Base-by-base conservation (phyloP, 2,113 vertebrate genomes). In the Romanogobio albipinnatus region DNA sequence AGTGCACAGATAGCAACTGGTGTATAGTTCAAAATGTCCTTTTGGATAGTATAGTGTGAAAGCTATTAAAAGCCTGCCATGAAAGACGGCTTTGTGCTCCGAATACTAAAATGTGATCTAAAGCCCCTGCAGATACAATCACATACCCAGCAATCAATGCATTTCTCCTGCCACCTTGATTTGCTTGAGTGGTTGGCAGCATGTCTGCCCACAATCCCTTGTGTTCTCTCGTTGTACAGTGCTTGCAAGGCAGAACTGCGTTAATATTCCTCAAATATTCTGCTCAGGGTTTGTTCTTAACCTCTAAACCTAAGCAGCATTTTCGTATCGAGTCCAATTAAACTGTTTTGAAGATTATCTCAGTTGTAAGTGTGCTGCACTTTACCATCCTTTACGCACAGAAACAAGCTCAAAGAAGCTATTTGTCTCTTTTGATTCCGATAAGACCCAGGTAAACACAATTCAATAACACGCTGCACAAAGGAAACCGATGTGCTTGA, bases 101-200 rank as follows among this genome's bases (percentile, higher is more conserved):
- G 82, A 84, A 84, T 49, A 64, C 56, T 64, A 84, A 84, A 62
- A 74, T 49, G n/a, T 26, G 79, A 86, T 75, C 58, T 39, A 85
- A 56, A 76, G 79, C 68, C 77, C 86, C 83, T 71, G 68, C 33
- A 77, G 77, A 58, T 68, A 84, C 77, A 80, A 79, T 78, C 86
- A 87, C 82, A 45, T 78, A 43, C 51, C 82, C 76, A 66, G 68
- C 83, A 87, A 82, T 84, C 78, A 81, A 76, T 84, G 85, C 78
- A 47, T 82, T 76, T 81, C 47, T 86, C 61, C 85, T 29, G 71
- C 47, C 71, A 62, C 68, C 71, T 64, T 76, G 66, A 59, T 87
- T 81, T 81, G 77, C 76, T 87, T 84, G 70, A 84, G 76, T 80
- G 82, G 29, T 53, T 43, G 43, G 59, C 80, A 73, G 61, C 64